These are phyloP conservation scores for Climacteris rufus DNA, from an alignment of 2,113 vertebrate genomes.

Conservation along the genomic window DNA sequence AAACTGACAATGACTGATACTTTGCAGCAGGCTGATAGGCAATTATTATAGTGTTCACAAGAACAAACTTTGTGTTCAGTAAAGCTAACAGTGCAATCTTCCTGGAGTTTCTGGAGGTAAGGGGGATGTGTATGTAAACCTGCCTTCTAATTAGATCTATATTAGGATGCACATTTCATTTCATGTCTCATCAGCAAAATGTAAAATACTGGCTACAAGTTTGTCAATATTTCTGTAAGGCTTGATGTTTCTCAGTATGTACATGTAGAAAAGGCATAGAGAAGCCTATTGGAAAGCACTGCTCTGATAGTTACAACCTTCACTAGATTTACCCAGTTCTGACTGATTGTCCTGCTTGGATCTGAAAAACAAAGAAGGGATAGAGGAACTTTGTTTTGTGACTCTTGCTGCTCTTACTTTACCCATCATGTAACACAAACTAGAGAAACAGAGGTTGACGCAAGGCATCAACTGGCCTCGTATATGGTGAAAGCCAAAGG, in stretches of 20 bases:
- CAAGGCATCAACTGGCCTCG: not conserved
- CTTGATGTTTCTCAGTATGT: not conserved
- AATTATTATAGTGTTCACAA: not conserved
- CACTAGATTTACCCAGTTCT: not conserved
- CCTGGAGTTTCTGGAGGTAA: not conserved
- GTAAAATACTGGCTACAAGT: not conserved
- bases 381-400: not conserved
- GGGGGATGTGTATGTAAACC: not conserved
- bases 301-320: rapidly evolving
- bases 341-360: not conserved
- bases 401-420: rapidly evolving
- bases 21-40: not conserved
- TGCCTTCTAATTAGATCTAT: not conserved
- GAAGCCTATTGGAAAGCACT: not conserved
- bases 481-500: not conserved
- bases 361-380: not conserved
- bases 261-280: not conserved
- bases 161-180: not conserved
- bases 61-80: not conserved
- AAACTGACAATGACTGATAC: not conserved
- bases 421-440: rapidly evolving
- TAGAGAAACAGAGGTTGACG: not conserved
- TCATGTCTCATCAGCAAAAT: not conserved
- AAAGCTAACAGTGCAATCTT: not conserved
- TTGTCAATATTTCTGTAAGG: not conserved